A percentile compares a stretch with the other conserved stretches of the same genome.
Conservation (phyloP, 2,113 vertebrate genomes). For the Psammodynastes pulverulentus region DNA sequence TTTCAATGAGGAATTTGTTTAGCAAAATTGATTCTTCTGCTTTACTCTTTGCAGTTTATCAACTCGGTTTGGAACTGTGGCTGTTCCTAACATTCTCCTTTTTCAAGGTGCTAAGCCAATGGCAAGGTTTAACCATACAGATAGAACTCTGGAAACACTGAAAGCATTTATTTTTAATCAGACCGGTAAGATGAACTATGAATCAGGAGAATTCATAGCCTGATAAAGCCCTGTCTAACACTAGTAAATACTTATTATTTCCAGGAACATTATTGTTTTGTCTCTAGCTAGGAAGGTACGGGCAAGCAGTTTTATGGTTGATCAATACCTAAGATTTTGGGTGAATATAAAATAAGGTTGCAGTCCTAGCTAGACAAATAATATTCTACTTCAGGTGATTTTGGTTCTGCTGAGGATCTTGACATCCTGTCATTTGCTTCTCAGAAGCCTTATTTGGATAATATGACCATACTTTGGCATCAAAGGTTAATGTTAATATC, state of each 20-base stretch:
- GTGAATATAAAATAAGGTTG: background rate
- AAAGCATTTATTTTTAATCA: slow-evolving; percentile 93
- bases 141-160: slow-evolving; percentile 84
- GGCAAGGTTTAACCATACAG: slow-evolving; percentile 97
- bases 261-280: background rate
- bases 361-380: background rate
- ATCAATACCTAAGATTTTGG: background rate
- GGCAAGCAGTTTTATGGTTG: background rate
- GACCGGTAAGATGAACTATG: slow-evolving; percentile 77
- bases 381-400: background rate
- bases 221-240: background rate
- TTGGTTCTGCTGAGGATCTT: background rate
- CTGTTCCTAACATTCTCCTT: slow-evolving; percentile 94
- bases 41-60: slow-evolving; percentile 80
- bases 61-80: slow-evolving; percentile 94
- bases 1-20: background rate
- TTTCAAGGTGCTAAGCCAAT: slow-evolving; percentile 98
- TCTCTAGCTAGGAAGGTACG: background rate
- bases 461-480: background rate
- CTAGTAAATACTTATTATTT: background rate
- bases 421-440: background rate
- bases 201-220: background rate
- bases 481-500: background rate
- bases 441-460: background rate
- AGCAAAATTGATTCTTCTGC: slow-evolving; percentile 13